Percentiles rank a stretch among this genome's conserved stretches.
These are phyloP conservation scores for Callitettix versicolor DNA, from an alignment of 1,140 invertebrate genomes.

Conservation along the genomic window DNA sequence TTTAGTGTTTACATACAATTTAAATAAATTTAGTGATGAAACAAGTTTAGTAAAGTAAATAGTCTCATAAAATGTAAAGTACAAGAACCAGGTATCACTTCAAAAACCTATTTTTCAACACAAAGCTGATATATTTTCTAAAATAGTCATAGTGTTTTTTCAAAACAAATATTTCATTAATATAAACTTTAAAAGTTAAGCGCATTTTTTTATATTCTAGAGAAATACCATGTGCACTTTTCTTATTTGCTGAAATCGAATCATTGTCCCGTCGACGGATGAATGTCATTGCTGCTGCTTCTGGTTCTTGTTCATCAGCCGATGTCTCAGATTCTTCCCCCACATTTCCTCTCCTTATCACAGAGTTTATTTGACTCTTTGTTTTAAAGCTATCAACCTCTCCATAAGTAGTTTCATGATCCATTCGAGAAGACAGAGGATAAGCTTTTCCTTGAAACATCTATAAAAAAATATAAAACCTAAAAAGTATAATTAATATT, in stretches of 20 bases:
- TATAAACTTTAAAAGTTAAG: too few species aligned
- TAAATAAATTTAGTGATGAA: too few species aligned
- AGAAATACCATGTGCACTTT: slow-evolving; percentile 25
- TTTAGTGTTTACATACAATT: too few species aligned
- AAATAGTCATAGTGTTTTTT: too few species aligned
- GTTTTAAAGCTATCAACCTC: neutral
- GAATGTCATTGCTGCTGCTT: slow-evolving; percentile 46
- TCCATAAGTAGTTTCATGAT: slow-evolving; percentile 5
- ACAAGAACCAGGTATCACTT: too few species aligned
- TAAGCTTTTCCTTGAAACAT: slow-evolving; percentile 48
- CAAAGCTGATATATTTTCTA: too few species aligned
- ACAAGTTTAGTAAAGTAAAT: too few species aligned
- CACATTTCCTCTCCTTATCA: slow-evolving; percentile 7
- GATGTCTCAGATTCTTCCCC: slow-evolving; percentile 46
- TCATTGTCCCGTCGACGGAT: slow-evolving; percentile 35
- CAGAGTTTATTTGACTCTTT: neutral
- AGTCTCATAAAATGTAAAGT: too few species aligned
- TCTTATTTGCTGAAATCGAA: slow-evolving; percentile 21
- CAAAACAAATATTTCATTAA: too few species aligned
- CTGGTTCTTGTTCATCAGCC: slow-evolving; percentile 46
- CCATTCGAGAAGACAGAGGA: slow-evolving; percentile 43
- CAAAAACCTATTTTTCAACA: too few species aligned
- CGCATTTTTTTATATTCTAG: too few species aligned
- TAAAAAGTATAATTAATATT: too few species aligned
- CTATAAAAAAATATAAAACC: slow-evolving; percentile 27